A percentile compares a stretch with the other conserved stretches of the same genome.
phyloP scores from a whole-genome alignment of 2,797 vertebrate species.

The Phaenicophaeus curvirostris region DNA sequence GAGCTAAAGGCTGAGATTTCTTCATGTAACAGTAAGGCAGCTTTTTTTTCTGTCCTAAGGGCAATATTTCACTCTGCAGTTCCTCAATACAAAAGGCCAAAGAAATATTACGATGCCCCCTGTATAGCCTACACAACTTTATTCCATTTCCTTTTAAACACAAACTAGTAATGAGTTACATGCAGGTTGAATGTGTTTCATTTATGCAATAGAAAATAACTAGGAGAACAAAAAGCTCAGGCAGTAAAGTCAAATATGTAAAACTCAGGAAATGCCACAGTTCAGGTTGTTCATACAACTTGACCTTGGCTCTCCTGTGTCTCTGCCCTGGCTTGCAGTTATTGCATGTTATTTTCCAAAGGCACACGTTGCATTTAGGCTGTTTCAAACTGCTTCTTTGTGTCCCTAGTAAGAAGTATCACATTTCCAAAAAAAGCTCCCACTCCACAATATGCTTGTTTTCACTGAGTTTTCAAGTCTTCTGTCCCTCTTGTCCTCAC shows the following conservation, averaged over 20 bases:
- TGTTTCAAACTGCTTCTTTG: background rate
- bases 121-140: background rate
- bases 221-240: background rate
- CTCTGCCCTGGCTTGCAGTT: background rate
- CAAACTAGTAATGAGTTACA: background rate
- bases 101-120: background rate
- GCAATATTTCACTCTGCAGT: slow-evolving; percentile 18
- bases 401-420: background rate
- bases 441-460: background rate
- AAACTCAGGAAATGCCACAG: slow-evolving; percentile 46
- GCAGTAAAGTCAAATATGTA: background rate
- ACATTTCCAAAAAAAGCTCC: background rate
- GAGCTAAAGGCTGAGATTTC: background rate
- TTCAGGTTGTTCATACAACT: background rate
- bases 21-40: background rate
- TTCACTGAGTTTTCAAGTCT: background rate
- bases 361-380: background rate
- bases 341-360: slow-evolving; percentile 2
- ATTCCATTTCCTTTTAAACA: slow-evolving; percentile 7
- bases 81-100: background rate
- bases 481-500: background rate
- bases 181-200: slow-evolving; percentile 15
- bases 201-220: slow-evolving; percentile 2
- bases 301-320: slow-evolving; percentile 10
- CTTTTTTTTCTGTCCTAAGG: background rate